Evolutionary conservation across 2,888 invertebrate genomes (phyloP), one percentile per base, ranked within the genome.

Genomic region (Diaperis boleti): DNA sequence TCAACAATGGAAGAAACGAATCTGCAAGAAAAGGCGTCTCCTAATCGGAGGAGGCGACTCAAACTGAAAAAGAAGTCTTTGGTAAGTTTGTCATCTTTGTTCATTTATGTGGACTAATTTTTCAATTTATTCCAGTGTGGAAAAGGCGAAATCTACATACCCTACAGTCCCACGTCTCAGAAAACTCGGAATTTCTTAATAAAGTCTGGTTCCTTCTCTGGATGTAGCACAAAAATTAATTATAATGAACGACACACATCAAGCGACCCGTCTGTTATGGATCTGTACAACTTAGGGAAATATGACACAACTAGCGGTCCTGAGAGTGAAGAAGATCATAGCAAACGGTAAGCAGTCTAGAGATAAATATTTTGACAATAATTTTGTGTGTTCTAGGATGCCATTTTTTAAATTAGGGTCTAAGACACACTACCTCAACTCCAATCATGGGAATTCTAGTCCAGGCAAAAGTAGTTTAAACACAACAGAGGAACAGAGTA

Each of bases 201-300:
- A 11, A 92, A 92, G 81, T 91, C 91, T 0, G 88, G 89, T 35
- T 90, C 91, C 4, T 90, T 91, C 81, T 89, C 90, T 54, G 89
- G 90, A 10, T 84, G 75, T 65, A 77, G 87, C 61, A 82, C 86
- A 57, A 84, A 84, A 47, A 84, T 86, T 70, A 83, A 57, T 59
- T 42, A 85, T 18, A 87, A 86, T 59, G 83, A 83, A 66, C 75
- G 88, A 60, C 86, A 85, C 68, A 85, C 87, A 0, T 86, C 86
- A 5, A 89, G 88, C 70, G 88, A 89, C 72, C 88, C 89, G 0
- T 85, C 88, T 59, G 86, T 86, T 29, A 83, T 86, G 62, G 85
- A 85, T 72, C 82, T 82, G 26, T 72, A 71, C 74, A 83, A 85
- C 84, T 83, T 72, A 71, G 77, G 81, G 73, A 84, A 85, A 73